Evolutionary conservation across 1,140 invertebrate species (phyloP).

Genomic region (Ostrea edulis): DNA sequence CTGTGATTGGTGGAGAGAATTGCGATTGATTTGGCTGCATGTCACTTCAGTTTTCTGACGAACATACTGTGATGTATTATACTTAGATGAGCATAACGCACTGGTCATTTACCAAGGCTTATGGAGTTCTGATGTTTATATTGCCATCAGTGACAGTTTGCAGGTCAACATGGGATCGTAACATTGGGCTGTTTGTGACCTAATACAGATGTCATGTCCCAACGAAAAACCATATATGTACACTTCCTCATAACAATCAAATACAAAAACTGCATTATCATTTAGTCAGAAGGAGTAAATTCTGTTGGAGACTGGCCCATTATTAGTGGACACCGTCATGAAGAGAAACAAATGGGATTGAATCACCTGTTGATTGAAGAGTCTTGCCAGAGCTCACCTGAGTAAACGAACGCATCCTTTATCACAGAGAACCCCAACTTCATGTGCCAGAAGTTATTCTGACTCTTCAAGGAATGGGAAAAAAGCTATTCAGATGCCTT

Average conservation of each 20-base stretch:
- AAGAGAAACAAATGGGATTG: not conserved
- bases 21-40: constrained; percentile 27
- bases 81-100: constrained; percentile 7
- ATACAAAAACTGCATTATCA: constrained; percentile 1
- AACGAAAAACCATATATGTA: not conserved
- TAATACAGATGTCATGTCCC: constrained; percentile 2
- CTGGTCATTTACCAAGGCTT: constrained; percentile 19
- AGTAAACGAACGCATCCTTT: constrained; percentile 30
- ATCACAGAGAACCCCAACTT: constrained; percentile 20
- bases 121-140: constrained; percentile 6
- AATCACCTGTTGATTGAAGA: constrained; percentile 29
- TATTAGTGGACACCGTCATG: not conserved
- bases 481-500: constrained; percentile 21
- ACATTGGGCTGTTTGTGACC: constrained; percentile 2
- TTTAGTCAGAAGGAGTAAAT: not conserved
- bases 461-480: constrained; percentile 18
- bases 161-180: not conserved
- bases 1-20: constrained; percentile 15
- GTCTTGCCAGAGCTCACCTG: constrained; percentile 26
- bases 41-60: constrained; percentile 31
- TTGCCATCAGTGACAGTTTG: not conserved
- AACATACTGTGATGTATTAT: constrained; percentile 19
- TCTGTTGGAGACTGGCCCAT: not conserved
- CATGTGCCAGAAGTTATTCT: constrained; percentile 17
- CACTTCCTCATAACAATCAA: constrained; percentile 27